Conservation (phyloP, 2,888 invertebrate species). For the Corbicula japonica region DNA sequence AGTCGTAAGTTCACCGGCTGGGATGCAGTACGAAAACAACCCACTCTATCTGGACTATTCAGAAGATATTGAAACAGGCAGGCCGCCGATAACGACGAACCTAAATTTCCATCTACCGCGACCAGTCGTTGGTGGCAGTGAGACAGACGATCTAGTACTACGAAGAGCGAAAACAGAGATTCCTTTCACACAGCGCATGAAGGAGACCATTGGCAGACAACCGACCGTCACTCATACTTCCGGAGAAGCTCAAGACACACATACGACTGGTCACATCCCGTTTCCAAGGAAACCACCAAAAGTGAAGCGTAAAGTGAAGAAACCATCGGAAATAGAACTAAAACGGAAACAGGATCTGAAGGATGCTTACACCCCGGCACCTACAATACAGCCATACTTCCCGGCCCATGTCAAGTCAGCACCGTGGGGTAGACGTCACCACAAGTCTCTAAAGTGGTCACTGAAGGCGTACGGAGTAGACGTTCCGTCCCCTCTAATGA, state of each 20-base stretch:
- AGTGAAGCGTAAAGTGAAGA: neutral
- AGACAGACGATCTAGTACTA: neutral
- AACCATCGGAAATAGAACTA: slow-evolving; percentile 1
- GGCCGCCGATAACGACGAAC: neutral
- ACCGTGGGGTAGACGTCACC: too few species aligned
- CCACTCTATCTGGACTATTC: neutral
- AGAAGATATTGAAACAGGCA: neutral
- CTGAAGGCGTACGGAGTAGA: slow-evolving; percentile 10
- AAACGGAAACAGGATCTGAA: neutral
- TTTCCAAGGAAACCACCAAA: neutral
- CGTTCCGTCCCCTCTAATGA: too few species aligned
- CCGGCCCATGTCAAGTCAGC: slow-evolving; percentile 1
- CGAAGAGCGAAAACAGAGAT: slow-evolving; percentile 2
- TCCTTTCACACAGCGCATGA: slow-evolving; percentile 9
- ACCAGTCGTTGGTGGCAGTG: neutral
- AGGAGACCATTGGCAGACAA: neutral
- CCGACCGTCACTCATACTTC: neutral
- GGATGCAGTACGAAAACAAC: neutral
- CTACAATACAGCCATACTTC: neutral
- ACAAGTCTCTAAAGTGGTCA: slow-evolving; percentile 10
- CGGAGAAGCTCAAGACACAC: neutral
- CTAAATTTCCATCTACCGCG: neutral
- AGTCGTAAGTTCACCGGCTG: neutral
- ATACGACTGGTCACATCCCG: too few species aligned
- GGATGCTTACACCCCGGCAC: neutral